These are phyloP conservation scores for Musca domestica DNA, from an alignment of 1,140 invertebrate species.

Conservation along the genomic window DNA sequence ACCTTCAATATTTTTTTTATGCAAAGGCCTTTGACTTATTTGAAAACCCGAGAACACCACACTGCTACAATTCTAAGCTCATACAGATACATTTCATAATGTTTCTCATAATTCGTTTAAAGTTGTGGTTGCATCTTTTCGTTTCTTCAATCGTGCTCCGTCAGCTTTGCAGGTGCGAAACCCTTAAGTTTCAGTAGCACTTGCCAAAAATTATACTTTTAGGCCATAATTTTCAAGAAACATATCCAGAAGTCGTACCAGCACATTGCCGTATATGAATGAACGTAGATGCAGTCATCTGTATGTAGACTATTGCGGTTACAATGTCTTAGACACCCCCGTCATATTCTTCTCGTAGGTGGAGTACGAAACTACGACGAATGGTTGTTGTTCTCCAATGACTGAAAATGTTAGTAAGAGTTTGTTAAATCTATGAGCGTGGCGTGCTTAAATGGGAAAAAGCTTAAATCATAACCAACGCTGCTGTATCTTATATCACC, in stretches of 20 bases:
- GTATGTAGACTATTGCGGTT: too few species aligned
- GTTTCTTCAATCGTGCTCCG: constrained; percentile 7
- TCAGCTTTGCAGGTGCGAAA: constrained; percentile 18
- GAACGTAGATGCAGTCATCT: not conserved
- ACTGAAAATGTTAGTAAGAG: not conserved
- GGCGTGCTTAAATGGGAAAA: constrained; percentile 8
- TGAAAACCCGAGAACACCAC: too few species aligned
- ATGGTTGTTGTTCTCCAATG: too few species aligned
- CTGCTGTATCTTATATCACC: constrained; percentile 5
- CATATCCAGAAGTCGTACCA: not conserved
- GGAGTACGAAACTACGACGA: too few species aligned
- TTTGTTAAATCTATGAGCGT: constrained; percentile 7
- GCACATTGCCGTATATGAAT: not conserved
- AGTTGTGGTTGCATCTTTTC: constrained; percentile 13
- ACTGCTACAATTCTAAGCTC: too few species aligned
- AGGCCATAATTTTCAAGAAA: constrained; percentile 16
- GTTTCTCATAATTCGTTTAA: constrained; percentile 7
- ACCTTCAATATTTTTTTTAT: too few species aligned
- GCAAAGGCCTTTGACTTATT: too few species aligned
- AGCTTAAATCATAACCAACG: constrained; percentile 27
- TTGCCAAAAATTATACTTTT: constrained; percentile 15
- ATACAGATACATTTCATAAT: too few species aligned
- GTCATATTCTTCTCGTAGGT: too few species aligned
- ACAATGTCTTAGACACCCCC: too few species aligned
- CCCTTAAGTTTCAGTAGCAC: constrained; percentile 2